These are phyloP conservation scores for Microtus pennsylvanicus DNA, from an alignment of 2,113 vertebrate species.

Conservation along the genomic window DNA sequence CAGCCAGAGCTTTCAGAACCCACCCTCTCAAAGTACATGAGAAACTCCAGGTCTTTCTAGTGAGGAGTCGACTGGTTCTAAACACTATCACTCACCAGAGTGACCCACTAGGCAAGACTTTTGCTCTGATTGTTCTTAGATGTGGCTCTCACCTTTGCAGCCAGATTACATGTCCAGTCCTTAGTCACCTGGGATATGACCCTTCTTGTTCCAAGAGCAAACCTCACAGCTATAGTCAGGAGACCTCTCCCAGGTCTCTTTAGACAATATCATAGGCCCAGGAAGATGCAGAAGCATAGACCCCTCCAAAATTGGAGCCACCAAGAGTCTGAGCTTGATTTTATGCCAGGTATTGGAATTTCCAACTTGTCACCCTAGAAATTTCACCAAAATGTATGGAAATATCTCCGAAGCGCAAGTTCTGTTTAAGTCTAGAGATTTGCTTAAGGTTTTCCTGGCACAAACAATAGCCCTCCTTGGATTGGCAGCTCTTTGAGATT, in stretches of 20 bases:
- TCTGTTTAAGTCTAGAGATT: neutral
- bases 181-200: neutral
- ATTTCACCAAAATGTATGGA: neutral
- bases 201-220: neutral
- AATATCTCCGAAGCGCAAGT: neutral
- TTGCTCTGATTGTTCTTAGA: neutral
- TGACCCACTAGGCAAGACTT: neutral
- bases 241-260: neutral
- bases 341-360: neutral
- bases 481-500: neutral
- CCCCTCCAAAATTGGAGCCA: neutral
- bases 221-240: neutral
- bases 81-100: neutral
- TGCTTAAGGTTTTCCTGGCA: neutral
- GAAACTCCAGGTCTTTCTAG: neutral
- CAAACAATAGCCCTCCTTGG: neutral
- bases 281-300: neutral
- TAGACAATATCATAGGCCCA: neutral
- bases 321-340: neutral
- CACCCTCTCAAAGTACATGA: neutral
- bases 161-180: accelerated
- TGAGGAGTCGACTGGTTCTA: neutral
- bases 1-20: neutral
- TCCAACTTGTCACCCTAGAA: neutral
- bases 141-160: neutral